Evolutionary conservation across 1,140 invertebrate genomes (phyloP).

Genomic region (Micrasema longulum): DNA sequence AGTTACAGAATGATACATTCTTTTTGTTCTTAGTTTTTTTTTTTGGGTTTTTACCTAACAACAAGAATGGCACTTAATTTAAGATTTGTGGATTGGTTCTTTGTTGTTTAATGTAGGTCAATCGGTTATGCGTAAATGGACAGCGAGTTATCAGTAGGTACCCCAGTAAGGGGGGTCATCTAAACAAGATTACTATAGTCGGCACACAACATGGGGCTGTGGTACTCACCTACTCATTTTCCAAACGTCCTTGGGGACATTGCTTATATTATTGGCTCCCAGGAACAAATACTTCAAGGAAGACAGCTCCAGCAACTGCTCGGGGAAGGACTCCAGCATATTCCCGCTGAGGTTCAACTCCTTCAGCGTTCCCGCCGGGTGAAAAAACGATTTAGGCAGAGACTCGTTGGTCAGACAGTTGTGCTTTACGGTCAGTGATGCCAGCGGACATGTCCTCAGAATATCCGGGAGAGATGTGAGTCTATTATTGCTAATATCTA

Average conservation of each 20-base stretch:
- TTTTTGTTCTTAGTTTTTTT: too few relatives aligned
- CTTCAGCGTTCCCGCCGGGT: conserved; percentile 70
- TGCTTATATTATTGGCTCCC: conserved; percentile 87
- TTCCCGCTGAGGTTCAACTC: conserved; percentile 96
- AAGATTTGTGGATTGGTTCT: too few relatives aligned
- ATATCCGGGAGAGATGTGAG: conserved; percentile 81
- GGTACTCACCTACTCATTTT: conserved; percentile 77
- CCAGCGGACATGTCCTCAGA: conserved; percentile 79
- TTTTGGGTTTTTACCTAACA: too few relatives aligned
- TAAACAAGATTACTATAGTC: too few relatives aligned
- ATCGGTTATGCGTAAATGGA: too few relatives aligned
- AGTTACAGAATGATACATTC: too few relatives aligned
- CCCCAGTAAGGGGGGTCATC: conserved; percentile 1
- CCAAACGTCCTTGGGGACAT: conserved; percentile 85
- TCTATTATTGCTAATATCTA: conserved; percentile 92
- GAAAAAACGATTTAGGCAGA: conserved; percentile 86
- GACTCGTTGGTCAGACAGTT: conserved; percentile 85
- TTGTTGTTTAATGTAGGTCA: too few relatives aligned
- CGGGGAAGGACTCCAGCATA: conserved; percentile 83
- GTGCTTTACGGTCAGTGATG: conserved; percentile 86
- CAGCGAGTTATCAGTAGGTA: neutral
- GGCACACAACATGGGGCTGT: too few relatives aligned
- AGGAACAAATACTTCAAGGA: conserved; percentile 88
- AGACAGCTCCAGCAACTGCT: conserved; percentile 84
- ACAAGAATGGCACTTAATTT: too few relatives aligned